Evolutionary conservation across 2,113 vertebrate genomes (phyloP).

Genomic region (Triplophysa rosa): DNA sequence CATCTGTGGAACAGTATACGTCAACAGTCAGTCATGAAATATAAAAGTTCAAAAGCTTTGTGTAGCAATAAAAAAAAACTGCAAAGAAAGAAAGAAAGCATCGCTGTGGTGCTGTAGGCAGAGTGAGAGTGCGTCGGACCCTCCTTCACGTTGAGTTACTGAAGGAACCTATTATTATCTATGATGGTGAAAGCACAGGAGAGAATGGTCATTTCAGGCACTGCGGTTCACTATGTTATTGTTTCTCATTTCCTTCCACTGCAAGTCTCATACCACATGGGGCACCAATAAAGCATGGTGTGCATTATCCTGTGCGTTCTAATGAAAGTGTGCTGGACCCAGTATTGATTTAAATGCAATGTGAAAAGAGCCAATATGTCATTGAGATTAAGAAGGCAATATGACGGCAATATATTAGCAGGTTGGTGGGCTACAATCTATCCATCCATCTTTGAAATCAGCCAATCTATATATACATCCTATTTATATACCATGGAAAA

Average conservation of each 20-base stretch:
- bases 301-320: conserved; percentile 36
- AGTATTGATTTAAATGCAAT: conserved; percentile 54
- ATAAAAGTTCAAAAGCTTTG: conserved; percentile 5
- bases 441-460: background rate
- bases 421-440: conserved; percentile 22
- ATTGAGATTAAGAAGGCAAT: conserved; percentile 41
- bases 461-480: no score
- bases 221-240: conserved; percentile 34
- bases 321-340: conserved; percentile 47
- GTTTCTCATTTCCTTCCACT: conserved; percentile 22
- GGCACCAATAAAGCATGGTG: conserved; percentile 36
- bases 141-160: conserved; percentile 31
- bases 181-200: conserved; percentile 10
- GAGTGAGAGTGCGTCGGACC: conserved; percentile 8
- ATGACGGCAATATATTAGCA: conserved; percentile 26
- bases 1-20: background rate
- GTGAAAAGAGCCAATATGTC: conserved; percentile 48
- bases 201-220: conserved; percentile 29
- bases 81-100: background rate
- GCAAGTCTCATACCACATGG: conserved; percentile 16
- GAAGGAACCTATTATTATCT: conserved; percentile 34
- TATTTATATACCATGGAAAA: no score
- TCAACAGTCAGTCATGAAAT: background rate
- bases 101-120: background rate
- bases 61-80: background rate